These are phyloP conservation scores for Stichopus chloronotus DNA, from an alignment of 35 echinoderm and acorn worm species.

Conservation along the genomic window DNA sequence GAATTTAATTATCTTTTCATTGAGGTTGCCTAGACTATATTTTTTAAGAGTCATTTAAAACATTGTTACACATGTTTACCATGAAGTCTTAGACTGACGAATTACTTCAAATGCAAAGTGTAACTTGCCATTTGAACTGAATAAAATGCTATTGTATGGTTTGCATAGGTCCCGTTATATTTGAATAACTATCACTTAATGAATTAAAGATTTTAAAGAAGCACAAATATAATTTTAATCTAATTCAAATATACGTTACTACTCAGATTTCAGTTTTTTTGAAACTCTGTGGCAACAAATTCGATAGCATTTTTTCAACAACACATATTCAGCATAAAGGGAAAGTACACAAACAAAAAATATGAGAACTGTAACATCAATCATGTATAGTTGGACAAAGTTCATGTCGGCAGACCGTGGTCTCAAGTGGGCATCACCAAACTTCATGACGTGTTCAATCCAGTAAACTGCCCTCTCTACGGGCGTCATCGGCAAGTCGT, in stretches of 20 bases:
- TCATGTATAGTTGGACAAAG: constrained; percentile 31
- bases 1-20: too few relatives aligned
- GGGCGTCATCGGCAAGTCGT: constrained; percentile 53
- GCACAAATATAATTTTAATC: not conserved
- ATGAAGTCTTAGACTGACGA: not conserved
- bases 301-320: not conserved
- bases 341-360: not conserved
- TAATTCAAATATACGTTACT: not conserved
- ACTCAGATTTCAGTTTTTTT: not conserved
- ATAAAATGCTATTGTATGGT: not conserved
- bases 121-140: not conserved
- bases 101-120: not conserved
- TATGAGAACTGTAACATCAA: constrained; percentile 32
- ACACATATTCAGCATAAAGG: constrained; percentile 34
- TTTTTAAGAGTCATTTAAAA: too few relatives aligned
- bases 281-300: not conserved
- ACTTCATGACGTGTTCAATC: constrained; percentile 78
- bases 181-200: not conserved
- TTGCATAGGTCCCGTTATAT: not conserved
- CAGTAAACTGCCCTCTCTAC: constrained; percentile 64
- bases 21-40: too few relatives aligned
- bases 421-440: constrained; percentile 62
- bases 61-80: too few relatives aligned
- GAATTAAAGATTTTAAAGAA: not conserved
- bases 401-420: constrained; percentile 49